Conservation (phyloP, 1,140 invertebrate species). For the Spodoptera frugiperda region DNA sequence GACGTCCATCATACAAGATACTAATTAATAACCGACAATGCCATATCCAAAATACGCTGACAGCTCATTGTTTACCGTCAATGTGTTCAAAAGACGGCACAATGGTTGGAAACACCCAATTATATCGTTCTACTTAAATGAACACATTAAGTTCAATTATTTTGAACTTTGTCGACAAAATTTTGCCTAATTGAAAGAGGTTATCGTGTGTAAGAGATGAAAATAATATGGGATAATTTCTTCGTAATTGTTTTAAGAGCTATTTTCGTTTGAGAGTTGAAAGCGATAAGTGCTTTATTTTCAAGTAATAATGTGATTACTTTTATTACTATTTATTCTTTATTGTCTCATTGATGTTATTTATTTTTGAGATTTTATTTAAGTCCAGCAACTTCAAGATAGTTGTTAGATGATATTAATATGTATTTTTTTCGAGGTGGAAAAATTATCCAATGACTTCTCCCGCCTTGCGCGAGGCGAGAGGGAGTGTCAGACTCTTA, state of each 20-base stretch:
- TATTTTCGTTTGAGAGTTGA: not conserved
- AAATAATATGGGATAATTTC: not conserved
- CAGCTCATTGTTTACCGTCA: slow-evolving; percentile 34
- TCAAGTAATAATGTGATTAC: no score
- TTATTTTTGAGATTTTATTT: no score
- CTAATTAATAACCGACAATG: slow-evolving; percentile 22
- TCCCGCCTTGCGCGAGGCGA: no score
- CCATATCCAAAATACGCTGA: slow-evolving; percentile 34
- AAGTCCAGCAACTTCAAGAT: no score
- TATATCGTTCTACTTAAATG: slow-evolving; percentile 42
- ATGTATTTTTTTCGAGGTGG: no score
- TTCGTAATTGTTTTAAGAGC: not conserved
- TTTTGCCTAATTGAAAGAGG: slow-evolving; percentile 17
- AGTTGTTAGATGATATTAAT: no score
- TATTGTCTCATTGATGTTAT: no score
- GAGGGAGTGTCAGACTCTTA: no score
- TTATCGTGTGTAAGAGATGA: not conserved
- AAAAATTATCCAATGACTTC: no score
- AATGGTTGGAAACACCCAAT: slow-evolving; percentile 41
- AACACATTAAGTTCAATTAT: slow-evolving; percentile 22
- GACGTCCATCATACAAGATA: slow-evolving; percentile 16
- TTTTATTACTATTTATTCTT: no score
- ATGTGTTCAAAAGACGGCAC: slow-evolving; percentile 37
- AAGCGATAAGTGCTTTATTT: not conserved
- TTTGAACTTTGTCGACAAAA: slow-evolving; percentile 6